phyloP scores from a whole-genome alignment of 2,113 vertebrate species.

The Macquaria ambigua region DNA sequence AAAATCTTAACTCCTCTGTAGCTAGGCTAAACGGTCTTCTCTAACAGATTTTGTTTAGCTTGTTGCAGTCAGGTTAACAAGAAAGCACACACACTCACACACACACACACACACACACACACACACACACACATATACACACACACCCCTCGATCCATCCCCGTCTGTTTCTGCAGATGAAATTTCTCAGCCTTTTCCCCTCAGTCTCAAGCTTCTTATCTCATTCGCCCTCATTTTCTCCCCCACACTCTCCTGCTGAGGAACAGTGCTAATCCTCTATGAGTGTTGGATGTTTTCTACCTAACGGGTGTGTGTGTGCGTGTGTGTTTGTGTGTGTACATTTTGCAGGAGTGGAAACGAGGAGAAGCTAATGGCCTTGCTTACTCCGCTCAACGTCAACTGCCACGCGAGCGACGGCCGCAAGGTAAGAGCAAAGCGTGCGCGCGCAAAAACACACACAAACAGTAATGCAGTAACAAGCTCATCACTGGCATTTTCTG shows the following conservation, averaged over 20 bases:
- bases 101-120: conserved; percentile 18
- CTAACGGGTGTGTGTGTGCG: conserved; percentile 33
- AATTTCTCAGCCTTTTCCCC: conserved; percentile 40
- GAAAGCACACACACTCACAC: conserved; percentile 9
- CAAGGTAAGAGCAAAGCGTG: conserved; percentile 87
- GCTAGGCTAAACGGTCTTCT: conserved; percentile 6
- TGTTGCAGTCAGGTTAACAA: conserved; percentile 14
- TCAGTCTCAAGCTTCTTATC: conserved; percentile 55
- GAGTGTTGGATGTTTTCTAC: conserved; percentile 32
- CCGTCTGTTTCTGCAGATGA: conserved; percentile 42
- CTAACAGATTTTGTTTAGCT: not conserved
- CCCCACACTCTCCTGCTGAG: conserved; percentile 44
- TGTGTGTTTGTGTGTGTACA: conserved; percentile 18
- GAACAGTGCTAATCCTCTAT: conserved; percentile 59
- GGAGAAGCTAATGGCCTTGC: conserved; percentile 99
- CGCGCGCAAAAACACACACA: not conserved
- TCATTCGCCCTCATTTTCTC: conserved; percentile 53
- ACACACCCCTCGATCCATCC: not conserved
- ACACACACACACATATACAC: conserved; percentile 22
- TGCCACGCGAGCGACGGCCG: conserved; percentile 98
- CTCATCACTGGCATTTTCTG: conserved; percentile 28
- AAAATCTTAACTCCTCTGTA: conserved; percentile 33
- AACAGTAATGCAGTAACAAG: conserved; percentile 9
- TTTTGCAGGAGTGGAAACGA: conserved; percentile 96
- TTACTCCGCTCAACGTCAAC: conserved; percentile 98